Evolutionary conservation across 2,797 vertebrate species (phyloP), one percentile per base, ranked within the genome.

Genomic region (Meriones psammophilus): DNA sequence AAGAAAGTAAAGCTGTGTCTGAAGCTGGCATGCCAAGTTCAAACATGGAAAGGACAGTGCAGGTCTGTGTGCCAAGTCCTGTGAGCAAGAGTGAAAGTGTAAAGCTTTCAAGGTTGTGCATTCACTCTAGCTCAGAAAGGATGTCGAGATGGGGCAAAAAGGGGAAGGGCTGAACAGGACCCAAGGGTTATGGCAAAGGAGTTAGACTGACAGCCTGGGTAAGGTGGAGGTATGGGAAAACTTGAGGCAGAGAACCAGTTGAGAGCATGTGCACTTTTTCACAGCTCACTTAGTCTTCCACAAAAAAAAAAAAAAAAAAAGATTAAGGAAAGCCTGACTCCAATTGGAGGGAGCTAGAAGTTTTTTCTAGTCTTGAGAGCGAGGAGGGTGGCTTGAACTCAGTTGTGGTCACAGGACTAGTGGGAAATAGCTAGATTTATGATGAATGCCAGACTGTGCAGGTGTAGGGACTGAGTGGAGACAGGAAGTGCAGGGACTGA

Each of bases 401-500:
- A 18, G 2, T 39, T 66, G n/a, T 79, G 87, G 42, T 22, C 56
- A 0, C 14, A 20, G 20, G 24, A 17, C 18, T 39, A 13, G 33
- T 66, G 22, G 68, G 73, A 42, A 85, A 39, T 42, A 14, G 15
- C 8, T 28, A 58, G 33, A 15, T 46, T 24, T 15, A 33, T 54
- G 26, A 30, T 95, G 96, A 50, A 50, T 24, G 8, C 10, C 10
- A 24, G 46, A 56, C 54, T 56, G 14, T 5, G 69, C 69, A 71
- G 69, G 7, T 7, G 17, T n/a, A 18, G 69, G 7, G 71, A 39
- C 71, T 0, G 0, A 10, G 14, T 18, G 24, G 30, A 30, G 2
- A 79, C 12, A 15, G 17, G 3, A 58, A 9, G 54, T 2, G 92
- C 50, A 80, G 89, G 66, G 79, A 83, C 77, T 95, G 71, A 95